These are phyloP conservation scores for Syngnathus typhle DNA, from an alignment of 2,113 vertebrate species.

Conservation along the genomic window DNA sequence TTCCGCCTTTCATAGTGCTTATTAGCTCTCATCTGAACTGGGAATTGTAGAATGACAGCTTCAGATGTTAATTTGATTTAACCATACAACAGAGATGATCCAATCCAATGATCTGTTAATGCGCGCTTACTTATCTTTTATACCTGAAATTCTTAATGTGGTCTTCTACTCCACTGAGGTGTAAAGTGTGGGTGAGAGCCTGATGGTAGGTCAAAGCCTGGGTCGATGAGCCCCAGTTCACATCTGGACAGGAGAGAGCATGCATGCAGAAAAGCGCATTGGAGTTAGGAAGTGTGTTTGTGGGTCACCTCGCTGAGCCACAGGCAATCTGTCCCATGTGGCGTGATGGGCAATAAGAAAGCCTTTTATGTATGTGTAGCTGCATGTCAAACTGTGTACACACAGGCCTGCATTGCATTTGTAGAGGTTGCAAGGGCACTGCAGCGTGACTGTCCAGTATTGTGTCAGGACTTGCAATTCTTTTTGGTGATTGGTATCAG, in stretches of 20 bases:
- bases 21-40: conserved; percentile 51
- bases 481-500: not conserved
- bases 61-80: not conserved
- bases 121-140: not conserved
- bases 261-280: conserved; percentile 42
- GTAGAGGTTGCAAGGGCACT: conserved; percentile 1
- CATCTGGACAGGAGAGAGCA: conserved; percentile 76
- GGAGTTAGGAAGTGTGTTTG: conserved; percentile 40
- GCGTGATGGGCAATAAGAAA: conserved; percentile 27
- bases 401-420: conserved; percentile 27
- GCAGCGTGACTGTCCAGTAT: not conserved
- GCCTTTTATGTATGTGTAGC: conserved; percentile 48
- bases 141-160: conserved; percentile 98
- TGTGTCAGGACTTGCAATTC: not conserved
- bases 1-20: conserved; percentile 36
- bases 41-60: not conserved
- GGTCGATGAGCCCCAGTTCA: conserved; percentile 98
- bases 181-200: conserved; percentile 89
- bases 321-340: conserved; percentile 35
- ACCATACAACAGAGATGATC: not conserved
- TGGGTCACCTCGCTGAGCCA: conserved; percentile 14
- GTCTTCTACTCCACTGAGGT: conserved; percentile 91
- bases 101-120: not conserved
- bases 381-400: conserved; percentile 54
- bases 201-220: conserved; percentile 95